Evolutionary conservation across 2,888 invertebrate species (phyloP).

Genomic region (Oegoconia quadripuncta): DNA sequence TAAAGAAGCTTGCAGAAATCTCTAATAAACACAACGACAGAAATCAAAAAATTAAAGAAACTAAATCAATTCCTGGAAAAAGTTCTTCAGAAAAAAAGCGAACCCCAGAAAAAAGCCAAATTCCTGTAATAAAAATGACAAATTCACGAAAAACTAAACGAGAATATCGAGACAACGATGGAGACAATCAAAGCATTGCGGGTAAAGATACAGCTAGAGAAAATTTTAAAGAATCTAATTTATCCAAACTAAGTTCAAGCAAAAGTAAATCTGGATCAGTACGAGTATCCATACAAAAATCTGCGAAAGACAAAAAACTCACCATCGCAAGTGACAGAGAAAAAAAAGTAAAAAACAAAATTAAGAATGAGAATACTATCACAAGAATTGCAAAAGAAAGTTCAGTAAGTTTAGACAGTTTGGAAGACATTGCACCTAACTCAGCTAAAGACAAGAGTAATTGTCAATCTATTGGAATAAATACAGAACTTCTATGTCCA

Average conservation of each 20-base stretch:
- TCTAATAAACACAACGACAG: slow-evolving; percentile 55
- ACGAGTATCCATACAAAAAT: neutral
- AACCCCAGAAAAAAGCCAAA: slow-evolving; percentile 44
- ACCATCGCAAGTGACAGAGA: slow-evolving; percentile 15
- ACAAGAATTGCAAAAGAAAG: slow-evolving; percentile 44
- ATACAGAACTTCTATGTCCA: slow-evolving; percentile 60
- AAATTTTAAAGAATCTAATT: neutral
- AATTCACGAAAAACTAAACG: slow-evolving; percentile 21
- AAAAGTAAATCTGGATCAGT: slow-evolving; percentile 2
- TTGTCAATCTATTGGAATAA: slow-evolving; percentile 55
- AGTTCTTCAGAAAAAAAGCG: slow-evolving; percentile 16
- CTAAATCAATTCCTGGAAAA: slow-evolving; percentile 11
- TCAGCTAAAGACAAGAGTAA: slow-evolving; percentile 29
- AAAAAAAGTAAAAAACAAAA: slow-evolving; percentile 2
- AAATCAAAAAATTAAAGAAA: slow-evolving; percentile 19
- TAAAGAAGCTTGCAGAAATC: slow-evolving; percentile 64
- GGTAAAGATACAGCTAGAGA: slow-evolving; percentile 2
- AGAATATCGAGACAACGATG: slow-evolving; percentile 9
- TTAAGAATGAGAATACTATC: slow-evolving; percentile 17
- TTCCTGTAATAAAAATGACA: slow-evolving; percentile 46
- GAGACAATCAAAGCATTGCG: slow-evolving; percentile 8
- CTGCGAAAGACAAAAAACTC: slow-evolving; percentile 9
- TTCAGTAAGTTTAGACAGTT: slow-evolving; percentile 65
- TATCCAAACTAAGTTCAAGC: slow-evolving; percentile 5
- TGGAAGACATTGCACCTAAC: slow-evolving; percentile 41